phyloP scores from a whole-genome alignment of 2,888 invertebrate genomes.

The Amitus sp. region DNA sequence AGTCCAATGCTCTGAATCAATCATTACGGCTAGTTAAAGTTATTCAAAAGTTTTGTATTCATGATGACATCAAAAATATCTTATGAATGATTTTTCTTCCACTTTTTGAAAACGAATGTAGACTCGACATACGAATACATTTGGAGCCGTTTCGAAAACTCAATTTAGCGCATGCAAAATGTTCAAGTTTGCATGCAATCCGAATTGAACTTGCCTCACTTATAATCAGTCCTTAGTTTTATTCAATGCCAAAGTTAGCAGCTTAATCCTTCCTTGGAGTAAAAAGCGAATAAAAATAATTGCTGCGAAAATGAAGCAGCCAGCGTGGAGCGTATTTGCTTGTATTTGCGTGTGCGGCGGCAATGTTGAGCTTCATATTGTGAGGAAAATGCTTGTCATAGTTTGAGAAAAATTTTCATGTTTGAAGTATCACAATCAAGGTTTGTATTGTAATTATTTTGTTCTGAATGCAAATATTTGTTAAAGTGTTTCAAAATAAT shows the following conservation, averaged over 20 bases:
- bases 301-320: slow-evolving; percentile 8
- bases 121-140: no score
- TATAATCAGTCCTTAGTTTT: background rate
- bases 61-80: no score
- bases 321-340: slow-evolving; percentile 13
- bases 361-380: slow-evolving; percentile 15
- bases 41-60: no score
- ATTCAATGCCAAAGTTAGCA: background rate
- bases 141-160: no score
- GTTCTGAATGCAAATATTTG: background rate
- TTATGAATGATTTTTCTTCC: background rate
- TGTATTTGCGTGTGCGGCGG: slow-evolving; percentile 7
- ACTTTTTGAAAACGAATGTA: no score
- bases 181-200: background rate
- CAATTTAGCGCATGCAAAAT: background rate
- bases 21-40: no score
- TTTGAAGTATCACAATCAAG: no score
- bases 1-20: no score
- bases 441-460: no score
- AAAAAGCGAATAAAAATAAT: background rate
- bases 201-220: background rate
- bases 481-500: background rate
- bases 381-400: background rate
- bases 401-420: no score
- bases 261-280: background rate